Percentiles rank a stretch among this genome's conserved stretches.
These are phyloP conservation scores for Tenualosa ilisha DNA, from an alignment of 2,797 vertebrate species.

Conservation along the genomic window DNA sequence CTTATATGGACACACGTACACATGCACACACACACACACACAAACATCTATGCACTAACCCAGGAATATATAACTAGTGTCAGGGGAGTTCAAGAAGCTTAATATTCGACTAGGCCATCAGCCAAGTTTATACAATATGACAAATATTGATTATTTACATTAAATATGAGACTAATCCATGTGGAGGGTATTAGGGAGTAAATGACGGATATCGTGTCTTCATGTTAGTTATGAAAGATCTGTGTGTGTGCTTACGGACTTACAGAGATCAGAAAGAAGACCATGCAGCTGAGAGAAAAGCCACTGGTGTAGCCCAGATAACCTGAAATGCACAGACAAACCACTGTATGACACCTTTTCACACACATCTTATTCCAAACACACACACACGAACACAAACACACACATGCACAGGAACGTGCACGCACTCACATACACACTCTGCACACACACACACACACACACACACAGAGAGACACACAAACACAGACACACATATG, in stretches of 20 bases:
- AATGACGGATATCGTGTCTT: background rate
- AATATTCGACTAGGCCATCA: background rate
- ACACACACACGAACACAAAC: background rate
- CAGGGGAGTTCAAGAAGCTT: background rate
- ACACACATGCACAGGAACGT: background rate
- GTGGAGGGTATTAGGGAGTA: background rate
- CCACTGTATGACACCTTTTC: background rate
- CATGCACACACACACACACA: background rate
- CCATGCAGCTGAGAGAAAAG: conserved; percentile 98
- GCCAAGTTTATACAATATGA: background rate
- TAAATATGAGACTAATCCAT: background rate
- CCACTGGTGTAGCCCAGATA: conserved; percentile 97
- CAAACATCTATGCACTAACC: background rate
- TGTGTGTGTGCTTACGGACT: conserved; percentile 59
- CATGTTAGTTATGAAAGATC: background rate
- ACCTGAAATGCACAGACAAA: conserved; percentile 70
- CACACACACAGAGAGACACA: too few relatives aligned
- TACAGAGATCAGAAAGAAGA: conserved; percentile 94
- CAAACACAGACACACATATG: too few relatives aligned
- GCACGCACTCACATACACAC: background rate
- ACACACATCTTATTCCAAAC: background rate
- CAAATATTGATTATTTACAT: background rate
- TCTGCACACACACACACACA: background rate
- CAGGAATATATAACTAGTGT: background rate
- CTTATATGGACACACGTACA: background rate